Base-by-base conservation (phyloP, 2,113 vertebrate genomes). In the Ranitomeya variabilis region DNA sequence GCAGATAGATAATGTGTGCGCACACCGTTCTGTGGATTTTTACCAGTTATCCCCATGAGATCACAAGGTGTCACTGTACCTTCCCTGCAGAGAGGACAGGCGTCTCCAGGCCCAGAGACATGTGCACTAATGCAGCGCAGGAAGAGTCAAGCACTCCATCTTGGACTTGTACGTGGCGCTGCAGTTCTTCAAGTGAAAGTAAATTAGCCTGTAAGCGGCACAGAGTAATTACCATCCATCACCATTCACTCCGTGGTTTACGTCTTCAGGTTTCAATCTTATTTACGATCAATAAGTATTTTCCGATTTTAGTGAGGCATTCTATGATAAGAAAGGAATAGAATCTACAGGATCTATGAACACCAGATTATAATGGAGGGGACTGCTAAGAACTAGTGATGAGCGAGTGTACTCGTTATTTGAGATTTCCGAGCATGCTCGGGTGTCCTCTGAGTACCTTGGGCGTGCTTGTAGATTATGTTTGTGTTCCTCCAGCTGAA, bases 91-190 rank as follows among this genome's bases (percentile, higher is more conserved):
- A 89, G 55, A 94, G 92, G 14, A 95, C 57, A 83, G 89, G 10
- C 76, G 93, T 89, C 45, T 94, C 89, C 88, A 92, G 93, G 86
- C 90, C 95, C 83, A 95, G 94, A 83, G 95, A 86, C 55, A 95
- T 90, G 64, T 96, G 93, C 86, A 92, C 89, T 15, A 99, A 94
- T 74, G 94, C 94, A 90, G 89, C 92, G 76, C 95, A 94, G 19
- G 96, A 96, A 90, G 96, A 94, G 90, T 92, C 92, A 31, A 99
- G 85, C 74, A 99, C 91, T 86, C 89, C 94, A 59, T 96, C 95
- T 92, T 97, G 97, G 90, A 96, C 92, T 82, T 90, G 31, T 88
- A 95, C 89, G 91, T 98, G 95, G 60, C 94, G 90, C 83, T 95
- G 93, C 78, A 98, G 92, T 76, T 97, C 94, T 92, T 91, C 92